These are phyloP conservation scores for Anas capensis DNA, from an alignment of 2,797 vertebrate species.

Conservation along the genomic window DNA sequence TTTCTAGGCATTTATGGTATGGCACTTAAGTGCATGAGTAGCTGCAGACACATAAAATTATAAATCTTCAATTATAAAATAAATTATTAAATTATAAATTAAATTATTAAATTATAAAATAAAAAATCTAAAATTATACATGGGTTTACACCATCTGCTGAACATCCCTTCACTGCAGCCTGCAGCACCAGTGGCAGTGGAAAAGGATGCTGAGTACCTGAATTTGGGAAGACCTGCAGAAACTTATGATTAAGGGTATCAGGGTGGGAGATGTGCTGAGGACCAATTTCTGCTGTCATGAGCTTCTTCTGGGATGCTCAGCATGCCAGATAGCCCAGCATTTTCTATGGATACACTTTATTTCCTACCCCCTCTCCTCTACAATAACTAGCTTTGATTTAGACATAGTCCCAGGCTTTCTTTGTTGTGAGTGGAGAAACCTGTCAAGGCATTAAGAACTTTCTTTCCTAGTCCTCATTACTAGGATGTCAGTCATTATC, in stretches of 20 bases:
- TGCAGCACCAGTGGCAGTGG: fast-evolving
- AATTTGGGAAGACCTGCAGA: neutral
- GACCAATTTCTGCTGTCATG: neutral
- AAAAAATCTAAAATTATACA: neutral
- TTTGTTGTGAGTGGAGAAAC: neutral
- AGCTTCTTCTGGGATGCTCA: neutral
- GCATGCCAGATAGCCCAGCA: neutral
- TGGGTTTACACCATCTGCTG: neutral
- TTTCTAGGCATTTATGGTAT: neutral
- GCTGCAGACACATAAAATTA: neutral
- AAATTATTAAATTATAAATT: no score
- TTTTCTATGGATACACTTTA: neutral
- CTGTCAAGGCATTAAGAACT: neutral
- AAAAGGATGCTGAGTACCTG: neutral
- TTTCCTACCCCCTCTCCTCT: neutral
- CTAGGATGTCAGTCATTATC: neutral
- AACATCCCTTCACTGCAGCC: neutral
- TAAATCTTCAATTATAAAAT: no score
- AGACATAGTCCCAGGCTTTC: neutral
- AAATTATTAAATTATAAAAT: no score
- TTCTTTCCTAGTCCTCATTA: neutral
- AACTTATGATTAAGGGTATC: neutral
- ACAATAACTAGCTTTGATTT: neutral
- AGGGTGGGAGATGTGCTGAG: neutral
- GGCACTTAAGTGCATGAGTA: neutral